Percentiles rank a stretch among this genome's conserved stretches.
phyloP scores from a whole-genome alignment of 1,140 invertebrate species.

The Lordiphosa stackelbergi region DNA sequence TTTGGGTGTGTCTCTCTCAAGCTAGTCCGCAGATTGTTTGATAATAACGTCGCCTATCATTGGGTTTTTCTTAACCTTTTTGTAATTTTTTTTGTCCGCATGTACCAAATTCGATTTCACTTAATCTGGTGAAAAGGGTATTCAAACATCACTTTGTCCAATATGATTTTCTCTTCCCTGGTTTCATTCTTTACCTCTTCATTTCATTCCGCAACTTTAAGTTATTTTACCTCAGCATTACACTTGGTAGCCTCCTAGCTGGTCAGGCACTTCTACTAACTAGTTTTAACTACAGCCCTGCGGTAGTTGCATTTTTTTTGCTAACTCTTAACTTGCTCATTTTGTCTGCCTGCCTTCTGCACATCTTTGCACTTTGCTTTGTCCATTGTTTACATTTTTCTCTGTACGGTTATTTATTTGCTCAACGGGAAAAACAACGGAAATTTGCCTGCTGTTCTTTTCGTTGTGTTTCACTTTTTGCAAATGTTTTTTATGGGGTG shows the following conservation, averaged over 20 bases:
- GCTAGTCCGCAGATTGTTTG: too few relatives aligned
- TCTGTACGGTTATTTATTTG: conserved; percentile 61
- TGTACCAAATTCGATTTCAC: too few relatives aligned
- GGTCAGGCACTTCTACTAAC: conserved; percentile 7
- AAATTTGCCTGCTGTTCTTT: conserved; percentile 47
- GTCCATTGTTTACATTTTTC: conserved; percentile 64
- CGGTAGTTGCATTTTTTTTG: conserved; percentile 37
- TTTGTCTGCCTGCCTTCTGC: conserved; percentile 27
- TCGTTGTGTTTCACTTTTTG: conserved; percentile 16
- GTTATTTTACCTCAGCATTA: conserved; percentile 7
- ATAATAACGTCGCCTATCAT: too few relatives aligned
- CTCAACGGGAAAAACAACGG: conserved; percentile 50
- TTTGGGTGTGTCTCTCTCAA: too few relatives aligned
- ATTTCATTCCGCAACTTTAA: conserved; percentile 1
- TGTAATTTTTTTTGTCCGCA: too few relatives aligned
- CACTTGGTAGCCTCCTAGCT: neutral
- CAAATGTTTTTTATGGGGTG: conserved; percentile 58
- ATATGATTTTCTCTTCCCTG: neutral
- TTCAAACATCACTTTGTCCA: neutral
- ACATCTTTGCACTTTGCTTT: conserved; percentile 35
- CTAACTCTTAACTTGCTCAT: conserved; percentile 29
- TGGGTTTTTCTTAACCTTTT: too few relatives aligned
- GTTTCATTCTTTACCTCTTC: neutral
- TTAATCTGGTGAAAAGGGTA: neutral
- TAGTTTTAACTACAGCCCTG: conserved; percentile 5